Conservation (phyloP, 2,113 vertebrate genomes). For the Microcebus murinus region DNA sequence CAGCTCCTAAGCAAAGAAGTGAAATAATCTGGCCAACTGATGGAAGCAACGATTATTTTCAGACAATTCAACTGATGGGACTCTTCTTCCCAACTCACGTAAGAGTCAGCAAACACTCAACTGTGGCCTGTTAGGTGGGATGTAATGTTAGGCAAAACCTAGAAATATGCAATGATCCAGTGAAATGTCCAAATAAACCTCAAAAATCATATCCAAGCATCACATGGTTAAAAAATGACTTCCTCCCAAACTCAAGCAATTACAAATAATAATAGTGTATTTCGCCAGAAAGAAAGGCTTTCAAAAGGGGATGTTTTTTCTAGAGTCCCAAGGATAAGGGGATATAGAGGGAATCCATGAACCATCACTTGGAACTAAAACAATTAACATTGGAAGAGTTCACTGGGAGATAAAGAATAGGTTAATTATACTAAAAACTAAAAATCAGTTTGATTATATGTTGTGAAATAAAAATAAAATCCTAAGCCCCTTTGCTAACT, state of each 20-base stretch:
- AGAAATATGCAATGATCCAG: not conserved
- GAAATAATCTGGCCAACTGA: not conserved
- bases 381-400: not conserved
- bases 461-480: not conserved
- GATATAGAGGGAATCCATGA: not conserved
- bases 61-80: not conserved
- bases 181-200: not conserved
- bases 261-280: not conserved
- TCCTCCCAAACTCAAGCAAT: not conserved
- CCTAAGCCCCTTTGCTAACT: no score
- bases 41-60: constrained; percentile 17
- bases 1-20: constrained; percentile 25
- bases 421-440: constrained; percentile 23
- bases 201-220: constrained; percentile 25
- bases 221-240: not conserved
- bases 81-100: not conserved
- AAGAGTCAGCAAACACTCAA: not conserved
- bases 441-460: constrained; percentile 37
- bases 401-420: not conserved
- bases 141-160: not conserved
- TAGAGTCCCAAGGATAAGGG: not conserved
- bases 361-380: not conserved
- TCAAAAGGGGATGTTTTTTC: not conserved
- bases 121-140: not conserved
- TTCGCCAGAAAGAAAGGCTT: not conserved